These are phyloP conservation scores for Tetrao urogallus DNA, from an alignment of 2,113 vertebrate genomes.

Conservation along the genomic window DNA sequence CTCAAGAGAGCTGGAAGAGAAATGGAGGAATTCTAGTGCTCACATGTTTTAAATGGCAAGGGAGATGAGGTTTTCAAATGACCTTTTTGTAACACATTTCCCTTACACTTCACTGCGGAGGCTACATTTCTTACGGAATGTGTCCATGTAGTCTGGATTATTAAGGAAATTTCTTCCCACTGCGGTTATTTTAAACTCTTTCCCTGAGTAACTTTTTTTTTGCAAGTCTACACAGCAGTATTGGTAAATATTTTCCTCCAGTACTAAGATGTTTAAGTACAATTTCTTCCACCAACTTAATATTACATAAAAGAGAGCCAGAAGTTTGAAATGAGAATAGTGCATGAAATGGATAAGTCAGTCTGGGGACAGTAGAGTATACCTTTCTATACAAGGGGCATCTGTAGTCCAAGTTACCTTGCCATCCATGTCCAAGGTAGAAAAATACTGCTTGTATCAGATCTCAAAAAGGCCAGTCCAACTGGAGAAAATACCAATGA, in stretches of 20 bases:
- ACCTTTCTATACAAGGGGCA: not conserved
- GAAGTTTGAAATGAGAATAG: not conserved
- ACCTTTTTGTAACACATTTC: not conserved
- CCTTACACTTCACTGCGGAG: not conserved
- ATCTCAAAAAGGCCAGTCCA: not conserved
- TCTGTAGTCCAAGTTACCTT: not conserved
- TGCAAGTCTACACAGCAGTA: accelerated
- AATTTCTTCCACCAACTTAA: not conserved
- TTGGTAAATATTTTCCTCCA: not conserved
- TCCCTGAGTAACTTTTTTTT: not conserved
- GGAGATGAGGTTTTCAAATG: not conserved
- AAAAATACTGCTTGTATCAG: not conserved
- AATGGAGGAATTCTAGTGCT: slow-evolving; percentile 5
- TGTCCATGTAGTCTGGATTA: not conserved
- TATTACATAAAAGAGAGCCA: not conserved
- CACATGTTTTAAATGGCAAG: not conserved
- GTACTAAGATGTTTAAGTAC: not conserved
- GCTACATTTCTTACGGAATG: not conserved
- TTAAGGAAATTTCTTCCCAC: not conserved
- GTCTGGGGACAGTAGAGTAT: not conserved
- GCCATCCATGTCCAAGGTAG: not conserved
- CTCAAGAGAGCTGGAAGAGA: not conserved
- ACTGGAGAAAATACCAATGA: not conserved
- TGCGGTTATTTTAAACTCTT: not conserved
- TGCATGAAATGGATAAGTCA: not conserved